Evolutionary conservation across 35 echinoderm and acorn worm genomes (phyloP).

Genomic region (Lytechinus variegatus): DNA sequence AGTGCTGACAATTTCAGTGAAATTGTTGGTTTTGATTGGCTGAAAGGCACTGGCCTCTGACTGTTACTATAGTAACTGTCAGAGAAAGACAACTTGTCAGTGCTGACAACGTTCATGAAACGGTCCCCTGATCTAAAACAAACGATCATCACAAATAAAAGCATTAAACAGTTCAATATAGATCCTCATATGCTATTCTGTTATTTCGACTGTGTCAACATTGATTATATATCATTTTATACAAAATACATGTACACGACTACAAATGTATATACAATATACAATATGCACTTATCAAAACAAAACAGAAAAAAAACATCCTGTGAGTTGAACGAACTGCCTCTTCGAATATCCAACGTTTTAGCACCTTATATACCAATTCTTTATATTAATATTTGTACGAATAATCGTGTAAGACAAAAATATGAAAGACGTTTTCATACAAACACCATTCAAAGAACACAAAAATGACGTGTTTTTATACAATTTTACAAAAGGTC

Average conservation of each 20-base stretch:
- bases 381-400: background rate
- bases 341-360: background rate
- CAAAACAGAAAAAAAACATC: background rate
- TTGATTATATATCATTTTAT: background rate
- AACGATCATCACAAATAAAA: too few relatives aligned
- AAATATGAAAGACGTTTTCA: background rate
- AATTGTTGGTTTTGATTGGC: too few relatives aligned
- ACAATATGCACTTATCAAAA: background rate
- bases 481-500: too few relatives aligned
- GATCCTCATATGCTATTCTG: too few relatives aligned
- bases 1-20: too few relatives aligned
- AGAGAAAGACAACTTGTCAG: too few relatives aligned
- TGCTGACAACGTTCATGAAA: too few relatives aligned
- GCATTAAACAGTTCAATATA: too few relatives aligned
- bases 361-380: background rate
- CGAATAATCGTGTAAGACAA: background rate
- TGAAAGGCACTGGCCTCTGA: too few relatives aligned
- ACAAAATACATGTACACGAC: background rate
- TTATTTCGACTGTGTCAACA: background rate
- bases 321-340: background rate
- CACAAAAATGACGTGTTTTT: too few relatives aligned
- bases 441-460: background rate
- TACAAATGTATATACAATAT: background rate
- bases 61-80: too few relatives aligned
- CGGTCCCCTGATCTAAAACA: too few relatives aligned